Conservation (phyloP, 1,140 invertebrate species). For the Belonocnema kinseyi region DNA sequence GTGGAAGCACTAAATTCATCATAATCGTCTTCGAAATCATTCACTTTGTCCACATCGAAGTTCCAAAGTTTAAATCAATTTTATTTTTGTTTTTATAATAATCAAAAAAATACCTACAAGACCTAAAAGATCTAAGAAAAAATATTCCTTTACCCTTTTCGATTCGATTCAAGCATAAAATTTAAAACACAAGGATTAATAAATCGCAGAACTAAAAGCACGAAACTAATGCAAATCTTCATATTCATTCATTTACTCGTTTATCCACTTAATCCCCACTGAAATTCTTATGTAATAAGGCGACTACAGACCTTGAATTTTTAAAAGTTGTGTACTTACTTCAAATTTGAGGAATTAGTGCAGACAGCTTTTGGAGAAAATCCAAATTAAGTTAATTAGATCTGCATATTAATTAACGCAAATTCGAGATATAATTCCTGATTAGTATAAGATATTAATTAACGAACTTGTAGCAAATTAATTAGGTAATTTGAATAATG, state of each 20-base stretch:
- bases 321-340: neutral
- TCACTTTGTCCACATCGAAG: too few relatives aligned
- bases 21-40: too few relatives aligned
- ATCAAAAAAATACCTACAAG: too few relatives aligned
- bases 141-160: neutral
- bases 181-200: neutral
- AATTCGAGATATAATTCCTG: neutral
- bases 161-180: neutral
- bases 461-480: constrained; percentile 19
- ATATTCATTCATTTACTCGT: too few relatives aligned
- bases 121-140: too few relatives aligned
- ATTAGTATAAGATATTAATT: constrained; percentile 31
- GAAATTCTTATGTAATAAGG: too few relatives aligned
- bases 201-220: neutral
- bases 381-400: constrained; percentile 8
- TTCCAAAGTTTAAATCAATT: too few relatives aligned
- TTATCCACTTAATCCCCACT: too few relatives aligned
- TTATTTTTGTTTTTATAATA: too few relatives aligned
- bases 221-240: neutral
- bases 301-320: too few relatives aligned
- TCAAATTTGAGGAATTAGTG: neutral
- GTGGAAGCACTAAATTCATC: neutral
- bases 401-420: neutral
- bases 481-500: constrained; percentile 1
- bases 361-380: neutral